phyloP scores from a whole-genome alignment of 2,113 vertebrate species.

The Fregetta grallaria region DNA sequence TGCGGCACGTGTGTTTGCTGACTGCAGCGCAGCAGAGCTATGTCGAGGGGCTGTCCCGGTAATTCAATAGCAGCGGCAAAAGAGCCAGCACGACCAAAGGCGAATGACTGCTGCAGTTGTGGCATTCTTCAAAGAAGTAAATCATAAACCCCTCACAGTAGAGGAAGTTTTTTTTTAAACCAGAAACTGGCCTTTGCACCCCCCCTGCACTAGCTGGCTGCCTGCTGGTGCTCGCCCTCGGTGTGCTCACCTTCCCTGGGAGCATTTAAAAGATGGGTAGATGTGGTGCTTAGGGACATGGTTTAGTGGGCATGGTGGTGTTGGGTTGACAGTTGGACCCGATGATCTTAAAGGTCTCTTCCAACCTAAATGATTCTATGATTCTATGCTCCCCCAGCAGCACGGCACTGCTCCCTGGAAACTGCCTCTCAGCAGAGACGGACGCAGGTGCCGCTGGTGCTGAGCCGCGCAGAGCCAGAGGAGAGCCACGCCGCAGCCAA shows the following conservation, averaged over 20 bases:
- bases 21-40: background rate
- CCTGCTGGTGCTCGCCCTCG: background rate
- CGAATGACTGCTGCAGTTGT: background rate
- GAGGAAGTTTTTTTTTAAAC: background rate
- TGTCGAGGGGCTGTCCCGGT: background rate
- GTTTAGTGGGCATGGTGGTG: too few relatives aligned
- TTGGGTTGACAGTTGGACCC: too few relatives aligned
- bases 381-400: too few relatives aligned
- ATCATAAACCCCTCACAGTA: background rate
- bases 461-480: background rate
- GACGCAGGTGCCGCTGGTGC: background rate
- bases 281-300: too few relatives aligned
- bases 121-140: background rate
- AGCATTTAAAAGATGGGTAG: too few relatives aligned
- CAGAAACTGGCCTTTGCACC: too few relatives aligned
- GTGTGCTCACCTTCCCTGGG: too few relatives aligned
- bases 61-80: background rate
- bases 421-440: background rate
- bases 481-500: background rate
- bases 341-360: too few relatives aligned
- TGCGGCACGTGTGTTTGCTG: fast-evolving
- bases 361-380: too few relatives aligned
- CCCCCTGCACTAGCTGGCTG: background rate
- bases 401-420: too few relatives aligned
- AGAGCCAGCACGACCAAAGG: background rate